Conservation (phyloP, 2,888 invertebrate species). For the Zelleria hepariella region DNA sequence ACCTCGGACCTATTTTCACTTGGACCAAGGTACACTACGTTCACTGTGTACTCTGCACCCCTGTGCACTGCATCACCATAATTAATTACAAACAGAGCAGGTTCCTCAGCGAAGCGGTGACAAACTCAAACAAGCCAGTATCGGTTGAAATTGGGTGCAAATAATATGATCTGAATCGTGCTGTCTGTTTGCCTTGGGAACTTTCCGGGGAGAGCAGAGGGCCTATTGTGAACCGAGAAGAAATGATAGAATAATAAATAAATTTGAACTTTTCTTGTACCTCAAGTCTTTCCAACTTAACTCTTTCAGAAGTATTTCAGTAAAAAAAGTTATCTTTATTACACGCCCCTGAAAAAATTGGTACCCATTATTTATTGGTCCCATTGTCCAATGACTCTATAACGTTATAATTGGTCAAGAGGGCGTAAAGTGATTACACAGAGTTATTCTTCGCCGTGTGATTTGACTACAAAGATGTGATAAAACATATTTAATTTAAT, state of each 20-base stretch:
- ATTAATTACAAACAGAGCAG: conserved; percentile 57
- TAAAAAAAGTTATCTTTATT: too few relatives aligned
- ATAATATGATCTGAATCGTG: conserved; percentile 31
- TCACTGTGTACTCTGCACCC: neutral
- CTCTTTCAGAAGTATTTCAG: too few relatives aligned
- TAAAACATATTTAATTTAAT: too few relatives aligned
- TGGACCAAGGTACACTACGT: neutral
- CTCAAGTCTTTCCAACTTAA: neutral
- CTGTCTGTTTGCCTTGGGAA: conserved; percentile 12
- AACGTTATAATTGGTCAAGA: neutral
- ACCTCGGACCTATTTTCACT: neutral
- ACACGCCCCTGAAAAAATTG: too few relatives aligned
- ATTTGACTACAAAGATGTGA: too few relatives aligned
- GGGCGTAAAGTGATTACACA: neutral
- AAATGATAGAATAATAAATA: neutral
- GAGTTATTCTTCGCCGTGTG: too few relatives aligned
- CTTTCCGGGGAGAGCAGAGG: conserved; percentile 6
- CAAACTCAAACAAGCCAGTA: conserved; percentile 46
- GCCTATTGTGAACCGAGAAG: neutral
- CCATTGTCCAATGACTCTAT: neutral
- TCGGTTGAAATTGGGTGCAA: conserved; percentile 46
- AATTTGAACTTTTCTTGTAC: neutral
- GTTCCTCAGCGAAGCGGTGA: conserved; percentile 32
- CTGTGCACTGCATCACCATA: conserved; percentile 51
- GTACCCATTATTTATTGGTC: neutral